Percentiles rank a stretch among this genome's conserved stretches.
Evolutionary conservation across 2,797 vertebrate genomes (phyloP).

Genomic region (Somateria mollissima): DNA sequence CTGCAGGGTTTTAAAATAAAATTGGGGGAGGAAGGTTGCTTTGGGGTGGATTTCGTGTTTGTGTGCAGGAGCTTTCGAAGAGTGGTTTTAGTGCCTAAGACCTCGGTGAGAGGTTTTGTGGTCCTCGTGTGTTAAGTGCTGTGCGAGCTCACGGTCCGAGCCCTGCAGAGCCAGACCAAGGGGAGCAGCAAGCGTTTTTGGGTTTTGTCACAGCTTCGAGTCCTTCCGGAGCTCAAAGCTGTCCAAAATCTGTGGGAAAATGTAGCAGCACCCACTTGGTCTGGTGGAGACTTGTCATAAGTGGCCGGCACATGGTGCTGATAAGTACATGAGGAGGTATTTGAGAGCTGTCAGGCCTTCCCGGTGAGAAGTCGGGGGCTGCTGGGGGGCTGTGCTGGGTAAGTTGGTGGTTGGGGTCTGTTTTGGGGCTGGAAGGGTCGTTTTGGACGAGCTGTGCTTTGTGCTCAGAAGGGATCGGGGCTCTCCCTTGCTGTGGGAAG

Average conservation of each 20-base stretch:
- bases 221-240: not conserved
- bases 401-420: not conserved
- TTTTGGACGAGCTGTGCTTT: not conserved
- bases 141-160: not conserved
- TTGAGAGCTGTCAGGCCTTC: not conserved
- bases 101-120: not conserved
- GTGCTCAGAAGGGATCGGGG: not conserved
- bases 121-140: fast-evolving
- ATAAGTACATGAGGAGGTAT: not conserved
- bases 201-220: not conserved
- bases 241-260: not conserved
- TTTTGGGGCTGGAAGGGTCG: not conserved
- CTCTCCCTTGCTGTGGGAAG: not conserved
- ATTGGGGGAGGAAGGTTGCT: fast-evolving
- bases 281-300: not conserved
- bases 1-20: not conserved
- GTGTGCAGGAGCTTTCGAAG: fast-evolving
- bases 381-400: not conserved
- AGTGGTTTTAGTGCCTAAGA: not conserved
- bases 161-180: not conserved
- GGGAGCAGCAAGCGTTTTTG: not conserved
- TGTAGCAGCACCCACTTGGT: not conserved
- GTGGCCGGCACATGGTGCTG: fast-evolving
- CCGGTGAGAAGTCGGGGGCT: not conserved
- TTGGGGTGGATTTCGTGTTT: not conserved